Percentiles rank a stretch among this genome's conserved stretches.
Evolutionary conservation across 2,888 invertebrate species (phyloP).

Genomic region (Tethea ocularis): DNA sequence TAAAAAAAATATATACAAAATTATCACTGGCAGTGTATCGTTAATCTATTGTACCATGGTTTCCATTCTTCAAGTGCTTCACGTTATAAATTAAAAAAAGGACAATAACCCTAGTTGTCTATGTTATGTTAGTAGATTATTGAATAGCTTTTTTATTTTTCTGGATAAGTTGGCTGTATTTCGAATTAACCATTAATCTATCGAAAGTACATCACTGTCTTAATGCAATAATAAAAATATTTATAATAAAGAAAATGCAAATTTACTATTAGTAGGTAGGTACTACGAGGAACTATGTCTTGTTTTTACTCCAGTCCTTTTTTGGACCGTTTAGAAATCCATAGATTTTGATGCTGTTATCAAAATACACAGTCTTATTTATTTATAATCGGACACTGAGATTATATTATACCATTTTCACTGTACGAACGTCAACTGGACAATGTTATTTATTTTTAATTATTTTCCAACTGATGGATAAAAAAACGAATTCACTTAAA

Average conservation of each 20-base stretch:
- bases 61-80: constrained; percentile 1
- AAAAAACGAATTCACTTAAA: constrained; percentile 47
- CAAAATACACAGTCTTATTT: constrained; percentile 75
- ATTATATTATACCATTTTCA: constrained; percentile 57
- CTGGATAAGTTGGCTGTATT: constrained; percentile 41
- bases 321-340: constrained; percentile 55
- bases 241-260: constrained; percentile 79
- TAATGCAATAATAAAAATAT: constrained; percentile 71
- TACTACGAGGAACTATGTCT: constrained; percentile 83
- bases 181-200: constrained; percentile 52
- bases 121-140: background rate
- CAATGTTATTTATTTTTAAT: constrained; percentile 17
- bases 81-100: constrained; percentile 6
- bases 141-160: constrained; percentile 35
- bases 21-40: constrained; percentile 6
- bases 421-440: constrained; percentile 41
- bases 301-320: constrained; percentile 63
- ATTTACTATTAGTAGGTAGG: constrained; percentile 83
- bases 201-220: constrained; percentile 75
- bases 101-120: background rate
- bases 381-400: constrained; percentile 64
- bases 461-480: constrained; percentile 49
- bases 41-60: background rate
- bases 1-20: background rate
- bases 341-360: constrained; percentile 77